A percentile compares a stretch with the other conserved stretches of the same genome.
Evolutionary conservation across 2,888 invertebrate genomes (phyloP).

Genomic region (Marronus borbonicus): DNA sequence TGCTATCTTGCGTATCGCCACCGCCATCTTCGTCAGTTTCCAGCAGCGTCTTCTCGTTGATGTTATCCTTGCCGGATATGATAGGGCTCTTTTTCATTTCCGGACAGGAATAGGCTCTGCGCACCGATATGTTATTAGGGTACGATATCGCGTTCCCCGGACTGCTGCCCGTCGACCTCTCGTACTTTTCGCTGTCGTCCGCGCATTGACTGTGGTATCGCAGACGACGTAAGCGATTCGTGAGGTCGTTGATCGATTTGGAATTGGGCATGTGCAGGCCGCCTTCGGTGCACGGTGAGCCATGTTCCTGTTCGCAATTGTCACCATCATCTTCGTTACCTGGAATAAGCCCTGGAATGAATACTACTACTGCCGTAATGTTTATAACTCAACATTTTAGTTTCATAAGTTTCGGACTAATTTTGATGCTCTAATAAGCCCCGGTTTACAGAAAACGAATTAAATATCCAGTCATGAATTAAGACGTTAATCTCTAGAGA

Average conservation of each 20-base stretch:
- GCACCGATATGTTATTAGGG: conserved; percentile 67
- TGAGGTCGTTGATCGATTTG: conserved; percentile 73
- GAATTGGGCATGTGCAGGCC: conserved; percentile 77
- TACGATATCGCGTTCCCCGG: conserved; percentile 60
- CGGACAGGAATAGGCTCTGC: conserved; percentile 79
- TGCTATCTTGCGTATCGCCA: conserved; percentile 39
- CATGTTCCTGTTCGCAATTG: conserved; percentile 70
- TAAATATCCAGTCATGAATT: no score
- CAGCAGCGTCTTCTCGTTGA: conserved; percentile 63
- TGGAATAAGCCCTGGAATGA: background rate
- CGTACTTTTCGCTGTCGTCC: conserved; percentile 67
- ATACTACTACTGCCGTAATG: no score
- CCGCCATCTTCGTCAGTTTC: conserved; percentile 67
- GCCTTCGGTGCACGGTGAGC: conserved; percentile 74
- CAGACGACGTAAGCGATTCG: conserved; percentile 74
- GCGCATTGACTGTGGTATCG: conserved; percentile 79
- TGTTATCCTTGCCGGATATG: conserved; percentile 61
- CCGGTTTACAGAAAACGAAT: no score
- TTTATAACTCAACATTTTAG: no score
- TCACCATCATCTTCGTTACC: conserved; percentile 63
- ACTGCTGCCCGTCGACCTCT: conserved; percentile 69
- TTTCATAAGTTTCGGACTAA: no score
- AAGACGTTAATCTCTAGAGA: no score
- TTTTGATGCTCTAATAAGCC: no score
- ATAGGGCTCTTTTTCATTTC: conserved; percentile 72